Base-by-base conservation (phyloP, 2,797 vertebrate genomes). In the Macrochelys suwanniensis region DNA sequence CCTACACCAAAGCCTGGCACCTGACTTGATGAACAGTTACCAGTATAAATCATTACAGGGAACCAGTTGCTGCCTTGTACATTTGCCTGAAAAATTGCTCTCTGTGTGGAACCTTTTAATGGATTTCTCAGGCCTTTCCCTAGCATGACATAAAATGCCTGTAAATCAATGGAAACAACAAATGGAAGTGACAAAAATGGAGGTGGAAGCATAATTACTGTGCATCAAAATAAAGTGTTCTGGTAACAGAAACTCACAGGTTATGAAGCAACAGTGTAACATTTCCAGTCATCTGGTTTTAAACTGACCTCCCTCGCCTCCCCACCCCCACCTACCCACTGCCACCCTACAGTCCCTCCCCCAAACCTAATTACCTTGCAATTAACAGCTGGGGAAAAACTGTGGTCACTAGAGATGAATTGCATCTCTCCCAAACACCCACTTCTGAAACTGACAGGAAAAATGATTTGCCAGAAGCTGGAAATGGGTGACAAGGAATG, bases 91-190 rank as follows among this genome's bases (percentile, higher is more conserved):
- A 95, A 96, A 94, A 94, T 92, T 94, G 86, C 84, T 93, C 90
- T 92, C 94, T 96, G 94, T 95, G 84, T 96, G 95, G 53, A 95
- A 89, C 92, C 53, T 89, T 93, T 92, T 92, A 95, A 96, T 94
- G 89, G 93, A 92, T 96, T 95, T 96, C 95, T 96, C 89, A 95
- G 96, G 92, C 68, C 90, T 93, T 97, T 96, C 89, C 93, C 85
- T 92, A 76, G 78, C 12, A 0, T 91, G 90, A 94, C 92, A 96
- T 65, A 65, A 53, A 95, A 95, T 45, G 89, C 89, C 84, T 95
- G 91, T 87, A 93, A 96, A 89, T 94, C 89, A 90, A 87, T 16
- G 53, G 89, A 82, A 91, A 85, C 16, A 0, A 85, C 59, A 94
- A 95, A 96, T 87, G 84, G 85, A 96, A 91, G 37, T 88, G 94